Percentiles rank a stretch among this genome's conserved stretches.
Conservation (phyloP, 1,140 invertebrate species). For the Coptotermes formosanus region DNA sequence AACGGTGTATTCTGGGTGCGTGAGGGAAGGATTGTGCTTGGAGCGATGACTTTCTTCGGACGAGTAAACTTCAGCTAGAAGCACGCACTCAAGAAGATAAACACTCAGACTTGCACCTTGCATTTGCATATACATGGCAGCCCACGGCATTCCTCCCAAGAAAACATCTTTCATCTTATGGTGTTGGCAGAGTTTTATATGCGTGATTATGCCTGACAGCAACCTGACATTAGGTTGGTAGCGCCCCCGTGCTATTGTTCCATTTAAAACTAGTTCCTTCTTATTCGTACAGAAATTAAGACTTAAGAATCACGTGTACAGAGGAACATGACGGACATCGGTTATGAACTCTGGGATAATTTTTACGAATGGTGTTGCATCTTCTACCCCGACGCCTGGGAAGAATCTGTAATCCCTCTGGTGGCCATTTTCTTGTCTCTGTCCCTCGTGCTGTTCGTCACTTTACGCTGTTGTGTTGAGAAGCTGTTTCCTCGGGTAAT, state of each 20-base stretch:
- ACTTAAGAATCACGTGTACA: background rate
- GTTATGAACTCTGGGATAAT: no score
- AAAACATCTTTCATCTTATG: background rate
- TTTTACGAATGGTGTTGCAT: no score
- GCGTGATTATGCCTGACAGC: background rate
- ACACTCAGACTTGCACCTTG: background rate
- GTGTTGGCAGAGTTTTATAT: background rate
- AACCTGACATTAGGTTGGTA: background rate
- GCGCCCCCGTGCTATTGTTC: background rate
- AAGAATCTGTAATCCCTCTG: no score
- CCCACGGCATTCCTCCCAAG: background rate
- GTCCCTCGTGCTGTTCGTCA: no score
- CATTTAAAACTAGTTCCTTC: background rate
- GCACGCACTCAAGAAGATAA: background rate
- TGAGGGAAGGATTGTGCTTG: background rate
- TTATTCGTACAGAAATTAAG: background rate
- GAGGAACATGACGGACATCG: no score
- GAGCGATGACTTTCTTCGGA: background rate
- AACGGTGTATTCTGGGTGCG: background rate
- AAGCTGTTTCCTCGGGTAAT: no score
- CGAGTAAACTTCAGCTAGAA: background rate
- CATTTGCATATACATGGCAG: conserved; percentile 6
- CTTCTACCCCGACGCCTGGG: no score
- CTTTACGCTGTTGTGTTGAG: no score
- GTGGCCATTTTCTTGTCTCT: no score